A percentile compares a stretch with the other conserved stretches of the same genome.
phyloP scores from a whole-genome alignment of 2,113 vertebrate genomes.

The Pontoporia blainvillei region DNA sequence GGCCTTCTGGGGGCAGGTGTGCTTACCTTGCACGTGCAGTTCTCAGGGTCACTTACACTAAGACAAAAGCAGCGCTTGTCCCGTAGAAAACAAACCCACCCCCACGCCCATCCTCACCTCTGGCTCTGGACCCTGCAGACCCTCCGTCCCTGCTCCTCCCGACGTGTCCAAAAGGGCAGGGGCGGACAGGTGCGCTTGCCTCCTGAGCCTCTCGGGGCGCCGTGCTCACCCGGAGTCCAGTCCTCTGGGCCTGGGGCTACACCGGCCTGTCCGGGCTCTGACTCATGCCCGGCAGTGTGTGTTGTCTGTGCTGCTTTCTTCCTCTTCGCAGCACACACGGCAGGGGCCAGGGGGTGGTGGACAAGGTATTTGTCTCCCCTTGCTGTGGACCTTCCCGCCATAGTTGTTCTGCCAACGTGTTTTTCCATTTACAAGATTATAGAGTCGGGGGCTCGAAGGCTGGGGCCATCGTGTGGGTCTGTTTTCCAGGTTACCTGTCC shows the following conservation, averaged over 20 bases:
- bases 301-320: not conserved
- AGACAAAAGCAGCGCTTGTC: not conserved
- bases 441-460: fast-evolving
- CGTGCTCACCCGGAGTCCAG: no score
- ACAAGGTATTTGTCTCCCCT: not conserved
- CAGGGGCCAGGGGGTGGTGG: not conserved
- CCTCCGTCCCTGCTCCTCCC: no score
- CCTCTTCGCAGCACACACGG: not conserved
- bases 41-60: not conserved
- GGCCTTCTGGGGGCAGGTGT: not conserved
- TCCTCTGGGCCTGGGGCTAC: no score
- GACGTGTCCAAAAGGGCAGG: not conserved
- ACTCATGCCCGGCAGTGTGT: not conserved
- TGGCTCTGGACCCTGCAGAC: not conserved
- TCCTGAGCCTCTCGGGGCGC: no score
- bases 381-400: not conserved
- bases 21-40: not conserved
- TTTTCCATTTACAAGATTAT: not conserved
- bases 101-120: not conserved
- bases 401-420: fast-evolving
- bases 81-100: not conserved
- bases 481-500: conserved; percentile 92
- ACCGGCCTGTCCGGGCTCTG: not conserved
- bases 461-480: not conserved
- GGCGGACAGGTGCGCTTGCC: no score